Percentiles rank a stretch among this genome's conserved stretches.
Conservation (phyloP, 2,113 vertebrate genomes). For the Xyrauchen texanus region DNA sequence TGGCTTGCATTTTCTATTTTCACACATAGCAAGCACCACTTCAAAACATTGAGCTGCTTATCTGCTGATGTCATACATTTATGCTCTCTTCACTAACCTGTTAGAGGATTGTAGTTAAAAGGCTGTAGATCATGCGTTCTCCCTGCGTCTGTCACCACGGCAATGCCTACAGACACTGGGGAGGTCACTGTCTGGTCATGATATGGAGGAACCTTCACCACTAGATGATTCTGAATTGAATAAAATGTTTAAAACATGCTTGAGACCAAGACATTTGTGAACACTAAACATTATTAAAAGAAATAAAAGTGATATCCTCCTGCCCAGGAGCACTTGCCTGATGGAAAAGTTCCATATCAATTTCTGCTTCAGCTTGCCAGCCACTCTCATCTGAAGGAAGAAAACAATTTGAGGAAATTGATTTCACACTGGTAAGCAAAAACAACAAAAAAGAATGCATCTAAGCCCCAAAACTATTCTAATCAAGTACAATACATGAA, state of each 20-base stretch:
- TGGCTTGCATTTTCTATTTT: too few species aligned
- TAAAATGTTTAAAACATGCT: conserved; percentile 2
- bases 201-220: conserved; percentile 95
- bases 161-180: conserved; percentile 90
- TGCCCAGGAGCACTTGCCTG: conserved; percentile 78
- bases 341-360: conserved; percentile 98
- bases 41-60: too few species aligned
- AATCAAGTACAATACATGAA: too few species aligned
- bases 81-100: conserved; percentile 69
- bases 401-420: too few species aligned
- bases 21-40: too few species aligned
- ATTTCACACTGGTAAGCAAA: too few species aligned
- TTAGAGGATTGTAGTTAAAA: conserved; percentile 94
- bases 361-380: conserved; percentile 97
- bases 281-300: neutral
- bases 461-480: too few species aligned
- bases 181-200: conserved; percentile 87
- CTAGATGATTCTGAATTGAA: conserved; percentile 89
- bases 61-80: too few species aligned
- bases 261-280: neutral
- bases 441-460: too few species aligned
- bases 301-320: neutral
- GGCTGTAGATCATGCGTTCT: conserved; percentile 92
- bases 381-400: conserved; percentile 87
- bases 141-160: conserved; percentile 95